phyloP scores from a whole-genome alignment of 2,113 vertebrate species.

The Oreotragus oreotragus region DNA sequence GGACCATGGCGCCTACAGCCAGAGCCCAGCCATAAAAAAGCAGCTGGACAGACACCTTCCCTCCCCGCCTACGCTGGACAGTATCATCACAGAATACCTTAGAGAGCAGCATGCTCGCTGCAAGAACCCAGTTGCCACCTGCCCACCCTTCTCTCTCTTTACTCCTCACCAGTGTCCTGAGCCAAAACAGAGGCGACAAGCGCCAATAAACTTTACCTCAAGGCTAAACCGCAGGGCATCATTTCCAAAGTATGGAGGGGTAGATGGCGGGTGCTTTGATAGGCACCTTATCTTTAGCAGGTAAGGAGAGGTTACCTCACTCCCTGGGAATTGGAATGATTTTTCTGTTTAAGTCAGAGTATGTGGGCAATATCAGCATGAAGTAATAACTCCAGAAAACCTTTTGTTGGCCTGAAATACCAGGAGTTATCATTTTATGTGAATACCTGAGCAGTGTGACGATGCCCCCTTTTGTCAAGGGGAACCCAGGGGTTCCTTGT shows the following conservation, averaged over 20 bases:
- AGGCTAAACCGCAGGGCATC: conserved; percentile 93
- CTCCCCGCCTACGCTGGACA: conserved; percentile 95
- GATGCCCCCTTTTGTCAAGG: neutral
- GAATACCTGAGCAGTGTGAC: neutral
- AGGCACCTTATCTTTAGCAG: conserved; percentile 99
- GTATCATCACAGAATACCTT: conserved; percentile 99
- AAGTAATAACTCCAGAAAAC: neutral
- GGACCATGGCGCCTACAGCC: conserved; percentile 97
- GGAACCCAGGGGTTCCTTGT: neutral
- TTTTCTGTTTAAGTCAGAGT: neutral
- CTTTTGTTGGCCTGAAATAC: conserved; percentile 16
- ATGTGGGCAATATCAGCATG: neutral
- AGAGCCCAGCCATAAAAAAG: conserved; percentile 98
- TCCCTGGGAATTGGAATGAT: conserved; percentile 7
- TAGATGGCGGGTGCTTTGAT: conserved; percentile 98
- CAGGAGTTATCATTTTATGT: neutral
- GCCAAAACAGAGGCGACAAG: conserved; percentile 98
- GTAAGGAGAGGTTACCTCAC: conserved; percentile 77
- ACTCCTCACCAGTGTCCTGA: conserved; percentile 99
- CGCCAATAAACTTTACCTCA: conserved; percentile 96
- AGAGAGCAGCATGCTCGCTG: conserved; percentile 98
- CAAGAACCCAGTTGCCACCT: conserved; percentile 99
- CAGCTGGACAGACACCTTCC: conserved; percentile 97
- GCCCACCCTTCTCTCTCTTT: conserved; percentile 99
- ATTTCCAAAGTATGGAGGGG: conserved; percentile 98